A percentile compares a stretch with the other conserved stretches of the same genome.
phyloP scores from a whole-genome alignment of 2,797 vertebrate genomes.

The Hybognathus amarus region DNA sequence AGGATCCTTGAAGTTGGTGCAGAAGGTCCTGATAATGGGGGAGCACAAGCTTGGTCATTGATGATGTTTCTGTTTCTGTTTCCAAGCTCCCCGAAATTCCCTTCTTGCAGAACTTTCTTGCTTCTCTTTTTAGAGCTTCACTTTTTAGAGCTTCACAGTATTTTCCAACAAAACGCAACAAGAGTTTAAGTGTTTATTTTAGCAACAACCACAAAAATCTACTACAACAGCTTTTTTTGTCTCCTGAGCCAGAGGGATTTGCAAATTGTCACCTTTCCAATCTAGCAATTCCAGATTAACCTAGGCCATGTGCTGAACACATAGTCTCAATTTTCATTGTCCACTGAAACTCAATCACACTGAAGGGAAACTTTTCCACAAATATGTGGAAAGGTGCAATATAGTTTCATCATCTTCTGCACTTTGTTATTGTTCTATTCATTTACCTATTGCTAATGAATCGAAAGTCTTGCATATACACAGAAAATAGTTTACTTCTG shows the following conservation, averaged over 20 bases:
- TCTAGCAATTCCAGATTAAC: background rate
- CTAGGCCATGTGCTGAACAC: background rate
- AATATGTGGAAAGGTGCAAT: background rate
- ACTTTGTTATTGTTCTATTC: background rate
- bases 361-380: background rate
- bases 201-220: background rate
- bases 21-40: background rate
- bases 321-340: background rate
- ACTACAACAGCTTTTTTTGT: background rate
- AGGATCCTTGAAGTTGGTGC: background rate
- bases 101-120: background rate
- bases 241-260: background rate
- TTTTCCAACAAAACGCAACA: background rate
- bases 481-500: background rate
- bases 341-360: background rate
- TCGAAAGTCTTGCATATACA: background rate
- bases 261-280: background rate
- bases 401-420: background rate
- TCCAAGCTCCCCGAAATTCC: background rate
- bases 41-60: background rate
- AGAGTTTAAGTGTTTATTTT: background rate
- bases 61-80: background rate
- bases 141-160: background rate
- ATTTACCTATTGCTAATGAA: background rate
- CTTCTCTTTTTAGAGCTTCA: background rate